phyloP scores from a whole-genome alignment of 2,888 invertebrate genomes.

The Leucophora obtusa region DNA sequence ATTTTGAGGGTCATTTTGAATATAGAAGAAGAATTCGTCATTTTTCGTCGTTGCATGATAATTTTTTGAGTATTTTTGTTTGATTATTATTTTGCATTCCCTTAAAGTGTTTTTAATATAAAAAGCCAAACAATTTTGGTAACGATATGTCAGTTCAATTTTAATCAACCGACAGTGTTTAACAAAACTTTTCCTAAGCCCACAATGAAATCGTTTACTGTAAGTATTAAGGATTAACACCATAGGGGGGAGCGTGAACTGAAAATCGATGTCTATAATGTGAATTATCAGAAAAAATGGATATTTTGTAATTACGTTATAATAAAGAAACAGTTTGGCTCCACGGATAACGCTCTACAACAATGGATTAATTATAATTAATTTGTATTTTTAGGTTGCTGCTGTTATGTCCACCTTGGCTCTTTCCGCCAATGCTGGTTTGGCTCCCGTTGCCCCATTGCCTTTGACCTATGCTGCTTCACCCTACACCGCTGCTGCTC shows the following conservation, averaged over 20 bases:
- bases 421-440: slow-evolving; percentile 75
- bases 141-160: slow-evolving; percentile 78
- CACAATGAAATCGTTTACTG: slow-evolving; percentile 79
- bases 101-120: slow-evolving; percentile 70
- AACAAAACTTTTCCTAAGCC: slow-evolving; percentile 72
- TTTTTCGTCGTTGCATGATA: slow-evolving; percentile 8
- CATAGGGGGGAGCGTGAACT: slow-evolving; percentile 17
- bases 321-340: not conserved
- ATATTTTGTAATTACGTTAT: not conserved
- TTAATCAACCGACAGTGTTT: slow-evolving; percentile 78
- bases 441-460: slow-evolving; percentile 70
- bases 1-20: slow-evolving; percentile 35
- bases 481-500: slow-evolving; percentile 57
- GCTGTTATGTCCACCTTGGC: slow-evolving; percentile 77
- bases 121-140: slow-evolving; percentile 73
- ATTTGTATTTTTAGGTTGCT: slow-evolving; percentile 71
- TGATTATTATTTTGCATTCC: slow-evolving; percentile 37
- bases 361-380: slow-evolving; percentile 29
- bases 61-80: slow-evolving; percentile 17
- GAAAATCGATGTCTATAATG: not conserved
- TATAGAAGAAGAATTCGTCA: slow-evolving; percentile 35
- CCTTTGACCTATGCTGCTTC: slow-evolving; percentile 59
- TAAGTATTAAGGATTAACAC: slow-evolving; percentile 71
- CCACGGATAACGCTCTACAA: too few relatives aligned
- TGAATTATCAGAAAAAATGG: slow-evolving; percentile 20